Percentiles rank a stretch among this genome's conserved stretches.
Conservation (phyloP, 92 coral and sea anemone genomes). For the Siderastrea radians region DNA sequence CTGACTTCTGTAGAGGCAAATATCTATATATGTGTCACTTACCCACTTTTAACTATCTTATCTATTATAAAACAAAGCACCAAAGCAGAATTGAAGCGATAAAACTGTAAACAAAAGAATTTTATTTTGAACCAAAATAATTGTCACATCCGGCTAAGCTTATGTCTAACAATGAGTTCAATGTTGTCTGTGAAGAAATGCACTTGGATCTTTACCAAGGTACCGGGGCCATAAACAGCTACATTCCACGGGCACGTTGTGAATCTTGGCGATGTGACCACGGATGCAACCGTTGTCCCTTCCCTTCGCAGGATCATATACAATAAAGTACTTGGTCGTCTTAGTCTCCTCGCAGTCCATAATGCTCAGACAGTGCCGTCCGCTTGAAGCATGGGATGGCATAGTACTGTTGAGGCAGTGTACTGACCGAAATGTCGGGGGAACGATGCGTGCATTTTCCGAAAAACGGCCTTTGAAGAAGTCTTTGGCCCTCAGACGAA, state of each 20-base stretch:
- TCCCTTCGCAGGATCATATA: slow-evolving; percentile 23
- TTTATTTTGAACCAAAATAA: neutral
- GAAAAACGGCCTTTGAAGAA: slow-evolving; percentile 40
- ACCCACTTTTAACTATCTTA: neutral
- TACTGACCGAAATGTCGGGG: slow-evolving; percentile 1
- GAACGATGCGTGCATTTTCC: neutral
- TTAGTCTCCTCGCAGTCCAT: slow-evolving; percentile 53
- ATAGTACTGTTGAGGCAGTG: slow-evolving; percentile 6
- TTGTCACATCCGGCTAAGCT: neutral
- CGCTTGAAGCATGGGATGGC: neutral
- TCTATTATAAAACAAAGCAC: neutral
- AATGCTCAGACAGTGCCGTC: slow-evolving; percentile 25
- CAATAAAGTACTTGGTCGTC: slow-evolving; percentile 33
- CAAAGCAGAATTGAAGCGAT: neutral
- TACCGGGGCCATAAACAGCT: slow-evolving; percentile 47
- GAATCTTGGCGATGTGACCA: slow-evolving; percentile 9
- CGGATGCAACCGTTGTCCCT: neutral
- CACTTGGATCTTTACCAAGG: slow-evolving; percentile 19
- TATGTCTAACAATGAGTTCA: neutral
- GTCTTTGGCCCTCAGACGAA: slow-evolving; percentile 23
- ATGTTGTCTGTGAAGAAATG: neutral
- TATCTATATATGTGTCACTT: too few species aligned
- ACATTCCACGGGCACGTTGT: slow-evolving; percentile 45
- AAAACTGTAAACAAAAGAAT: neutral
- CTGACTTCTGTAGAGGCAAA: too few species aligned